Percentiles rank a stretch among this genome's conserved stretches.
phyloP scores from a whole-genome alignment of 2,888 invertebrate species.

The Odontomyia ornata region DNA sequence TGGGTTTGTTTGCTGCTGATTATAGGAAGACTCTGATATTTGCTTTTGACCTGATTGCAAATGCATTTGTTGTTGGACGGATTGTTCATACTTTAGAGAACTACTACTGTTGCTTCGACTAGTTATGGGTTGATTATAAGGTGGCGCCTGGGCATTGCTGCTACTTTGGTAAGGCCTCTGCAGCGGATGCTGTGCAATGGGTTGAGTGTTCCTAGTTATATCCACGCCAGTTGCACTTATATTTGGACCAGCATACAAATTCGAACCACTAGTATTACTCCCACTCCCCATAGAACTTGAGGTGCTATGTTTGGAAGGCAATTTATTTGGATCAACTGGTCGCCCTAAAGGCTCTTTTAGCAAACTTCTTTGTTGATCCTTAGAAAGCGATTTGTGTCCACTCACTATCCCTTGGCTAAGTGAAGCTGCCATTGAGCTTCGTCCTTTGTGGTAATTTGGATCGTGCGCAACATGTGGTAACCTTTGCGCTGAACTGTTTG shows the following conservation, averaged over 20 bases:
- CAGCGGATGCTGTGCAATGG: constrained; percentile 44
- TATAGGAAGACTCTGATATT: constrained; percentile 53
- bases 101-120: constrained; percentile 32
- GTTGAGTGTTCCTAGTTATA: constrained; percentile 52
- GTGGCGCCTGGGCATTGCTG: constrained; percentile 50
- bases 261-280: background rate
- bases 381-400: constrained; percentile 51
- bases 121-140: constrained; percentile 50
- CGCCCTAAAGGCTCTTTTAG: constrained; percentile 49
- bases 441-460: constrained; percentile 59
- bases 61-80: constrained; percentile 52
- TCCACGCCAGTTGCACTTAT: constrained; percentile 51
- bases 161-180: constrained; percentile 48
- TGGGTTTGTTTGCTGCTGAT: constrained; percentile 7
- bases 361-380: constrained; percentile 50
- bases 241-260: constrained; percentile 49
- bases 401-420: constrained; percentile 47
- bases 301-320: constrained; percentile 46
- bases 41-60: constrained; percentile 48
- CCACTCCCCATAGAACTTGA: constrained; percentile 13
- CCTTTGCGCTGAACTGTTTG: constrained; percentile 25
- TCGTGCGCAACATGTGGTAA: constrained; percentile 51
- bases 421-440: constrained; percentile 46
- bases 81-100: constrained; percentile 56
- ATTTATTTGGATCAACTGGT: constrained; percentile 39